Base-by-base conservation (phyloP, 1,140 invertebrate species). In the Pseudomyrmex pallidus region DNA sequence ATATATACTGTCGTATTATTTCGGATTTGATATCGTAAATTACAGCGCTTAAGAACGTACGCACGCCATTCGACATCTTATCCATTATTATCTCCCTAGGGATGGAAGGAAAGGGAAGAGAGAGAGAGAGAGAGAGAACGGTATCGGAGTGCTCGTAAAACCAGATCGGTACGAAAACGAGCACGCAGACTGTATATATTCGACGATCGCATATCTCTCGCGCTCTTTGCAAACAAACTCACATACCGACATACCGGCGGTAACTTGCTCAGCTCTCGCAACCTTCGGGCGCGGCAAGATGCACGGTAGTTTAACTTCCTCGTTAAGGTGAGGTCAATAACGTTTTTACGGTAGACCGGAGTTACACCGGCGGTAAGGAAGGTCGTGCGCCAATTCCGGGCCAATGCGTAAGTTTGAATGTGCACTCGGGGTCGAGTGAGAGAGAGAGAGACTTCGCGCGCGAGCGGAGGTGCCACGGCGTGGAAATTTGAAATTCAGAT, bases 401-500 rank as follows among this genome's bases (percentile, higher is more conserved):
- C 15, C 66, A 70, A 64, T 17, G 76, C 76, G 54, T 50, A 80
- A 61, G 66, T 80, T 80, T 25, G 66, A 50, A 57, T 44, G 25
- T 54, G 57, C 67, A 17, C 22, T 48, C 82, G 67, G 0, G 25
- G 35, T 35, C 35, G 35, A 35, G 35, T 35, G 35, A 35, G 35
- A 35, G 4, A 35, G 35, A 35, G 35, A 35, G 4, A 35, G 35
- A 84, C 72, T 84, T 61, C 62, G 17, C 68, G 59, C 72, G 10
- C 76, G 54, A 13, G 86, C 67, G 44, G 44, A 87, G 85, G 85
- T 84, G 86, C 63, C 85, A 52, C 82, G 66, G 77, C 72, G 77
- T 54, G 68, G 50, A 78, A 84, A 87, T 87, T 87, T 87, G 86
- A 87, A 87, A 87, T 87, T 87, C 82, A 87, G 86, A 87, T 87